A percentile compares a stretch with the other conserved stretches of the same genome.
These are phyloP conservation scores for Drosophila merina DNA, from an alignment of 2,888 invertebrate species.

Conservation along the genomic window DNA sequence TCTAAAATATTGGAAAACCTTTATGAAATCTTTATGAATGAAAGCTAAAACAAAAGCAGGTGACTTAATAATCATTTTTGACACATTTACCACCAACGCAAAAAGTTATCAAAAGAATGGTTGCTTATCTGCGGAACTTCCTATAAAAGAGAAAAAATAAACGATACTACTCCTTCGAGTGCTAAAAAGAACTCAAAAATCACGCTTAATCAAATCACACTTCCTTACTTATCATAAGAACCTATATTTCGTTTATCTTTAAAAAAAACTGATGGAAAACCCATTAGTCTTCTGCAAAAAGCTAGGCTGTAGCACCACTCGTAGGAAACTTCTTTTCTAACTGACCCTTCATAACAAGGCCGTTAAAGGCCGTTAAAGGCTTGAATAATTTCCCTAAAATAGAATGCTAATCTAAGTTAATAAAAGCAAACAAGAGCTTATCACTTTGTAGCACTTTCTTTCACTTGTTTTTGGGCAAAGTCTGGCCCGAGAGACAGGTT, in stretches of 20 bases:
- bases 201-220: background rate
- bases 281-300: background rate
- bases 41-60: background rate
- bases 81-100: background rate
- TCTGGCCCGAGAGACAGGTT: conserved; percentile 12
- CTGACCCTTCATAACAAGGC: conserved; percentile 4
- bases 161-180: background rate
- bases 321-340: background rate
- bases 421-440: conserved; percentile 21
- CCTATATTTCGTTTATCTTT: too few relatives aligned
- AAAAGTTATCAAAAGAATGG: background rate
- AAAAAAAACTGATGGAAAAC: background rate
- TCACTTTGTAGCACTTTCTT: conserved; percentile 29
- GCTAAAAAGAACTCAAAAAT: background rate
- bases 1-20: too few relatives aligned
- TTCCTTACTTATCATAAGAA: background rate
- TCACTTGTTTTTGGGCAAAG: background rate
- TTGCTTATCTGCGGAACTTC: background rate
- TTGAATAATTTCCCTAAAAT: conserved; percentile 6
- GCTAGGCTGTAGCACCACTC: background rate
- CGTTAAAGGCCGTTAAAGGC: background rate
- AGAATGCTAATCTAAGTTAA: conserved; percentile 3
- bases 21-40: background rate
- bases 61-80: background rate
- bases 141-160: background rate